Percentiles rank a stretch among this genome's conserved stretches.
These are phyloP conservation scores for Sarcoramphus papa DNA, from an alignment of 2,797 vertebrate species.

Conservation along the genomic window DNA sequence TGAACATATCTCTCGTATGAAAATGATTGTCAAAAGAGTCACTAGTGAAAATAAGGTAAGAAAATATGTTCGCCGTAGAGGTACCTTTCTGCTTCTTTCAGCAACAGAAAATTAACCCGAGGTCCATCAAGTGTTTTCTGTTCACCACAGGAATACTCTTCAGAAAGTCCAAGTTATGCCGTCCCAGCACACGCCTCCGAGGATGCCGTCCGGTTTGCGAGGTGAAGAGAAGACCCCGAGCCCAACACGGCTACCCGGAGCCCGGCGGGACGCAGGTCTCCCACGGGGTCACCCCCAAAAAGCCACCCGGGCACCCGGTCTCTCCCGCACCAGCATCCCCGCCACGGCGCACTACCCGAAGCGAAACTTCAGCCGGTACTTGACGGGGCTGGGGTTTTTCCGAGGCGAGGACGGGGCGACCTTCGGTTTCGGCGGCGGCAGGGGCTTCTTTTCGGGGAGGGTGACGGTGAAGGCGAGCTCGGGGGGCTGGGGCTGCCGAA, in stretches of 20 bases:
- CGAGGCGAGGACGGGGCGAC: background rate
- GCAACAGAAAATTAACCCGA: background rate
- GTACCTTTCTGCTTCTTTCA: slow-evolving; percentile 42
- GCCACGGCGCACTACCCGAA: slow-evolving; percentile 60
- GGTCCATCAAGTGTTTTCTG: slow-evolving; percentile 27
- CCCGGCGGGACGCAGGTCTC: rapidly evolving
- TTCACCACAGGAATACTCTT: slow-evolving; percentile 32
- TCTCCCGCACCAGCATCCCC: rapidly evolving
- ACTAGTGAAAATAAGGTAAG: slow-evolving; percentile 57
- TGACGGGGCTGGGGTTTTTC: slow-evolving; percentile 57
- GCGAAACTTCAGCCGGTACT: slow-evolving; percentile 80
- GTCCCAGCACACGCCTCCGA: rapidly evolving
- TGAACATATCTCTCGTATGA: slow-evolving; percentile 8
- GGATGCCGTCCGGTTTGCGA: rapidly evolving
- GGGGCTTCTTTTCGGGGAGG: slow-evolving; percentile 74
- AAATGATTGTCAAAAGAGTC: slow-evolving; percentile 50
- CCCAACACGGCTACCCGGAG: background rate
- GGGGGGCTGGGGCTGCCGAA: slow-evolving; percentile 72
- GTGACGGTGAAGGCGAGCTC: slow-evolving; percentile 87
- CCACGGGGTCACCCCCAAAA: rapidly evolving
- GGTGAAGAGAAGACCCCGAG: background rate
- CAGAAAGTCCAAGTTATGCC: background rate
- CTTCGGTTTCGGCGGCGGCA: rapidly evolving
- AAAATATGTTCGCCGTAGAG: slow-evolving; percentile 36
- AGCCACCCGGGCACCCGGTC: background rate